Conservation (phyloP, 2,113 vertebrate species). For the Lutjanus erythropterus region DNA sequence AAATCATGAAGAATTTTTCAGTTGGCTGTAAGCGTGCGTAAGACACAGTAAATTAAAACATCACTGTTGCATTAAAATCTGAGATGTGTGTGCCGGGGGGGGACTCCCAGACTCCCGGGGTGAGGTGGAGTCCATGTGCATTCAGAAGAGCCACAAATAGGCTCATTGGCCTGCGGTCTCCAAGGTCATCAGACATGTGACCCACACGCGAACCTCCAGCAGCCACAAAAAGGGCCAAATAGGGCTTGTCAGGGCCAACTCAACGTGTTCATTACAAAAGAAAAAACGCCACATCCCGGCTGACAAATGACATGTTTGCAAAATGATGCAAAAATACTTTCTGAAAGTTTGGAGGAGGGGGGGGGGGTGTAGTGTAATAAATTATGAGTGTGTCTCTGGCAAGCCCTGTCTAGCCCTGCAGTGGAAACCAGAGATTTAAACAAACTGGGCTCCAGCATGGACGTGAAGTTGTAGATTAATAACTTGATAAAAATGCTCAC, state of each 20-base stretch:
- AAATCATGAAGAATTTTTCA: background rate
- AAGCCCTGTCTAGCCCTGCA: slow-evolving; percentile 52
- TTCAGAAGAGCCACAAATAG: slow-evolving; percentile 45
- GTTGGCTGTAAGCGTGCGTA: background rate
- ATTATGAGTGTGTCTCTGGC: slow-evolving; percentile 40
- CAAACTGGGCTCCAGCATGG: slow-evolving; percentile 26
- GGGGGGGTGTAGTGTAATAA: slow-evolving; percentile 48
- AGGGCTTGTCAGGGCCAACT: slow-evolving; percentile 28
- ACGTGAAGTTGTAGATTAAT: slow-evolving; percentile 22
- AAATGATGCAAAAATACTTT: slow-evolving; percentile 67
- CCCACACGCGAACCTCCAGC: slow-evolving; percentile 55
- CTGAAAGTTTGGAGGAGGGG: slow-evolving; percentile 14
- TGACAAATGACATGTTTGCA: slow-evolving; percentile 66
- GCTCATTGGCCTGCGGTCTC: slow-evolving; percentile 56
- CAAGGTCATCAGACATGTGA: slow-evolving; percentile 64
- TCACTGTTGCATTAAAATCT: background rate
- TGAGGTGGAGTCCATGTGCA: slow-evolving; percentile 38
- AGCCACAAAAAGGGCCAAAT: slow-evolving; percentile 36
- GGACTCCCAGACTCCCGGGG: slow-evolving; percentile 21
- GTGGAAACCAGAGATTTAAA: slow-evolving; percentile 56
- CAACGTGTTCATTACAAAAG: slow-evolving; percentile 62
- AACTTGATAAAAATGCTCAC: slow-evolving; percentile 50
- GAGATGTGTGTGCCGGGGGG: background rate
- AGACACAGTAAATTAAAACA: slow-evolving; percentile 39
- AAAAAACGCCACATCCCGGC: slow-evolving; percentile 19